A percentile compares a stretch with the other conserved stretches of the same genome.
phyloP scores from a whole-genome alignment of 2,888 invertebrate genomes.

The Folsomia manolachei region DNA sequence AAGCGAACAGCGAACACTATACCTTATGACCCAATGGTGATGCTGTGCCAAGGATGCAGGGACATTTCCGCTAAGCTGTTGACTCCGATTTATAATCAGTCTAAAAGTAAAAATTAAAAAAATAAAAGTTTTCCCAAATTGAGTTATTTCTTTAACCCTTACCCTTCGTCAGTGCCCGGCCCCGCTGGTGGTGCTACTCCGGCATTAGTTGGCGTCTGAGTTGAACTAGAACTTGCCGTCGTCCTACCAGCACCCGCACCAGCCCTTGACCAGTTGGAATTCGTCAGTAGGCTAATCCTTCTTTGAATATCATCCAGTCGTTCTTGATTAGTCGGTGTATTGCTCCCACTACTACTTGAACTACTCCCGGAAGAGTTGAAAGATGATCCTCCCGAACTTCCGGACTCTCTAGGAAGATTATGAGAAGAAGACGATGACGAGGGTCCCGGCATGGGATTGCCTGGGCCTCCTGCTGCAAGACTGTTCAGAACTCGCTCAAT shows the following conservation, averaged over 20 bases:
- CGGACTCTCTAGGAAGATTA: constrained; percentile 16
- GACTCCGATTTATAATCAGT: background rate
- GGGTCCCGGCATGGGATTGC: background rate
- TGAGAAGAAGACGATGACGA: background rate
- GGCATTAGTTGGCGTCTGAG: constrained; percentile 8
- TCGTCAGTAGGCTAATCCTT: constrained; percentile 36
- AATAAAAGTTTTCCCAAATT: background rate
- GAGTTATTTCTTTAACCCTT: too few relatives aligned
- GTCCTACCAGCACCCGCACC: background rate
- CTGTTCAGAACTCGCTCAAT: constrained; percentile 48
- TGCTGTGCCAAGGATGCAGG: constrained; percentile 26
- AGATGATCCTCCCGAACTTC: constrained; percentile 39
- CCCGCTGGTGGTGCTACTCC: background rate
- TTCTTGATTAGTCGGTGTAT: constrained; percentile 17
- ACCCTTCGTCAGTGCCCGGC: background rate
- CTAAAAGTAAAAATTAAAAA: background rate
- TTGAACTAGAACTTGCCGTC: constrained; percentile 22
- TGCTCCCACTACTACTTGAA: background rate
- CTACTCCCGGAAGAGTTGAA: background rate
- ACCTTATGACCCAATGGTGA: constrained; percentile 15
- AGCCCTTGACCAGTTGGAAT: constrained; percentile 13
- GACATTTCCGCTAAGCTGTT: too few relatives aligned
- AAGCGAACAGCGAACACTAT: too few relatives aligned
- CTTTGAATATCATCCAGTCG: constrained; percentile 40
- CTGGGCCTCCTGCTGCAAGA: background rate